Conservation (phyloP, 2,888 invertebrate genomes). For the Drosophila meridiana region DNA sequence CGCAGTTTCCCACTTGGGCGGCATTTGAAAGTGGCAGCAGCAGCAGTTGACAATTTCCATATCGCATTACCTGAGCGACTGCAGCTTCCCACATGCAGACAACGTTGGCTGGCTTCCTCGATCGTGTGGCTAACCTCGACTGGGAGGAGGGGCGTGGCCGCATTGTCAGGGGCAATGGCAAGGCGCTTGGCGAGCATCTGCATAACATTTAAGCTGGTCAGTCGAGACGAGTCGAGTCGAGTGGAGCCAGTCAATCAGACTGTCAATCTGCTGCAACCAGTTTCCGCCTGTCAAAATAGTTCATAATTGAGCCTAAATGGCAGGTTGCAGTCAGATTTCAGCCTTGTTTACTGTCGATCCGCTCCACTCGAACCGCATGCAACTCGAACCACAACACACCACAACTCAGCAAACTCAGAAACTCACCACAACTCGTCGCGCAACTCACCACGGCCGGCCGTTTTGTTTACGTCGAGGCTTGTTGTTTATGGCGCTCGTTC, state of each 20-base stretch:
- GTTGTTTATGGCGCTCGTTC: constrained; percentile 54
- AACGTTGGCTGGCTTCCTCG: constrained; percentile 31
- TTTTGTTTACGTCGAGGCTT: constrained; percentile 43
- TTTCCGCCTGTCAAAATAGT: constrained; percentile 67
- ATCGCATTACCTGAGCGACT: constrained; percentile 39
- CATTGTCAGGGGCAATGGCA: constrained; percentile 35
- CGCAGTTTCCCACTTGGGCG: constrained; percentile 47
- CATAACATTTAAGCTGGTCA: constrained; percentile 34
- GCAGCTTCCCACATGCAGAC: constrained; percentile 51
- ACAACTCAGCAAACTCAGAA: constrained; percentile 6
- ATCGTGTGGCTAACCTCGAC: constrained; percentile 54
- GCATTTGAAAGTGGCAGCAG: constrained; percentile 32
- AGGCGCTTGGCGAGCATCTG: constrained; percentile 45
- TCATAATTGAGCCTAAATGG: constrained; percentile 75
- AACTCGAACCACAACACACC: constrained; percentile 20
- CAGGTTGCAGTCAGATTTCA: constrained; percentile 55
- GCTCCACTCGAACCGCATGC: constrained; percentile 8
- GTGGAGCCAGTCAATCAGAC: constrained; percentile 16
- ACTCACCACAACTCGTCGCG: constrained; percentile 24
- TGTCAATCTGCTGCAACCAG: constrained; percentile 45
- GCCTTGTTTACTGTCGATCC: constrained; percentile 61
- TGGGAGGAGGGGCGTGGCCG: constrained; percentile 34
- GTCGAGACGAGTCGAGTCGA: constrained; percentile 10
- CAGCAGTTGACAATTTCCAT: constrained; percentile 43
- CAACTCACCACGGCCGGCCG: constrained; percentile 24